phyloP scores from a whole-genome alignment of 2,797 vertebrate species.

The Lutjanus argentimaculatus region DNA sequence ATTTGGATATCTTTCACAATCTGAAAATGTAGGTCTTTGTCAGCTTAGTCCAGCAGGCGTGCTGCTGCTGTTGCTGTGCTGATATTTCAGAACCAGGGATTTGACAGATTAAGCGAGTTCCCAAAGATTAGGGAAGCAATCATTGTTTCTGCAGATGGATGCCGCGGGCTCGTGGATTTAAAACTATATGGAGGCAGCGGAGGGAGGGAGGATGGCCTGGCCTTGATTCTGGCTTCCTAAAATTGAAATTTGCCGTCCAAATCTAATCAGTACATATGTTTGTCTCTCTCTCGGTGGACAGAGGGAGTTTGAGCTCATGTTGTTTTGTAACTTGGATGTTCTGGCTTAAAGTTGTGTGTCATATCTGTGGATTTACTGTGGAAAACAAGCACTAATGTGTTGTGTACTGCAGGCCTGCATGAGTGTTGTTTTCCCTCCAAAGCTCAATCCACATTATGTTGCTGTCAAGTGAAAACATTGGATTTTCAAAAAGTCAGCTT shows the following conservation, averaged over 20 bases:
- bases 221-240: conserved; percentile 58
- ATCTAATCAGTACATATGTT: conserved; percentile 65
- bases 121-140: conserved; percentile 85
- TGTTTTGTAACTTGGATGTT: conserved; percentile 56
- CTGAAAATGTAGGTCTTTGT: conserved; percentile 79
- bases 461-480: conserved; percentile 9
- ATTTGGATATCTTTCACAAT: conserved; percentile 66
- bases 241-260: conserved; percentile 32
- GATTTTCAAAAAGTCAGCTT: conserved; percentile 19
- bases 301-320: conserved; percentile 26
- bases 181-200: conserved; percentile 50
- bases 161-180: conserved; percentile 65
- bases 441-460: conserved; percentile 28
- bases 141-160: conserved; percentile 83
- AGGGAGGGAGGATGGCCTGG: conserved; percentile 35
- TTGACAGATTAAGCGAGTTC: conserved; percentile 82
- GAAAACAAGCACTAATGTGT: conserved; percentile 32
- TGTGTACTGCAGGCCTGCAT: neutral
- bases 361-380: conserved; percentile 48
- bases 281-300: conserved; percentile 19
- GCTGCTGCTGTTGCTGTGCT: conserved; percentile 63
- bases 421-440: conserved; percentile 10
- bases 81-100: conserved; percentile 82
- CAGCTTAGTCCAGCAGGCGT: conserved; percentile 72
- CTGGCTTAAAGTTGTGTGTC: conserved; percentile 33